A percentile compares a stretch with the other conserved stretches of the same genome.
These are phyloP conservation scores for Oncorhynchus clarkii DNA, from an alignment of 2,113 vertebrate species.

Conservation along the genomic window DNA sequence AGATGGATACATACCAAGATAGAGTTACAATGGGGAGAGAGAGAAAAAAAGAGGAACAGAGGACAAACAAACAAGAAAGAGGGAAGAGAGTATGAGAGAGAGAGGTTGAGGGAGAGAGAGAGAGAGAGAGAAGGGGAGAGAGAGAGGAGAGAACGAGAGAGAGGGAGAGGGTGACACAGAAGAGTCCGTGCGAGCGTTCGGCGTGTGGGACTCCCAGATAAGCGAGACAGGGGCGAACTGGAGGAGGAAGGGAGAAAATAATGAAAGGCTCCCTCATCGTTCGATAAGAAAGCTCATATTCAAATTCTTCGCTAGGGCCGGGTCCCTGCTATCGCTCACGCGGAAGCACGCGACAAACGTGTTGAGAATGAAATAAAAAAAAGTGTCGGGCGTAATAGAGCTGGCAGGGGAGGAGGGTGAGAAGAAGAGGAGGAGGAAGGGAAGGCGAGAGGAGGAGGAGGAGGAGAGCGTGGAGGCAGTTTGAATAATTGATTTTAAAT, in stretches of 20 bases:
- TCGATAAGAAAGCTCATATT: conserved; percentile 34
- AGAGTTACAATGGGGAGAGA: not conserved
- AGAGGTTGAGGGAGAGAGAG: not conserved
- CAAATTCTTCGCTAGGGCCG: conserved; percentile 3
- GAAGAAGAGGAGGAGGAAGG: not conserved
- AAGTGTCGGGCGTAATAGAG: not conserved
- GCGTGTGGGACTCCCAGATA: conserved; percentile 23
- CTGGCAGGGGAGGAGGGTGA: not conserved
- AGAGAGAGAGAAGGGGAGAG: too few species aligned
- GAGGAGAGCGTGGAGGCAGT: not conserved
- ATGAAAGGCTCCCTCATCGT: conserved; percentile 3
- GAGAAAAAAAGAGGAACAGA: too few species aligned
- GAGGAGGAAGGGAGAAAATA: not conserved
- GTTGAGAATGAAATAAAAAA: conserved; percentile 1
- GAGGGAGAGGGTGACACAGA: not conserved
- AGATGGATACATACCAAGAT: not conserved
- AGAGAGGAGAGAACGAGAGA: too few species aligned
- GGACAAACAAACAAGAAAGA: conserved; percentile 5
- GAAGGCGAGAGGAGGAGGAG: not conserved
- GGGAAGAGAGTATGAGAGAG: not conserved
- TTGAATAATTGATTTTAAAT: conserved; percentile 41
- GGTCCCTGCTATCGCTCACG: not conserved
- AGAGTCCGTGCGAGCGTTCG: not conserved
- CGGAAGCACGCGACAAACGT: not conserved
- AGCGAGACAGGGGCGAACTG: not conserved